Evolutionary conservation across 2,113 vertebrate genomes (phyloP), one percentile per base, ranked within the genome.

Genomic region (Rhabdomys dilectus): DNA sequence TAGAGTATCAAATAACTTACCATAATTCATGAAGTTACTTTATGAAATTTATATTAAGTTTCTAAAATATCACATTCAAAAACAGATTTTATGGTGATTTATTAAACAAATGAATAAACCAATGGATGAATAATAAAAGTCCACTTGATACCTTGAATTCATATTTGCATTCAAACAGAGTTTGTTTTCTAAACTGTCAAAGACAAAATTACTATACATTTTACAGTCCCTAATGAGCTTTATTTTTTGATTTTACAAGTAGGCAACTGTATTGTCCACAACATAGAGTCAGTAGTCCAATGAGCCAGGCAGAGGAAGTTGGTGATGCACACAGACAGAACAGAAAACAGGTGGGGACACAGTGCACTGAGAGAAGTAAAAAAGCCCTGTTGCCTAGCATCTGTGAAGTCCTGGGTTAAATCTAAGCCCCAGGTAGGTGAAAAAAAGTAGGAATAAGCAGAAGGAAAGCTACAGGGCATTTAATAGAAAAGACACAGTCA

Each of bases 151-250:
- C 34, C 15, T 53, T 93, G 29, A 89, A 84, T 87, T 87, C 17
- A 36, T 77, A n/a, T 81, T 76, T 48, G 26, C 22, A 72, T 96
- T 93, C 88, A 51, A 88, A 76, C 51, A n/a, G 80, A 24, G 85
- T 5, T 80, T 84, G 11, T 76, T 76, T 53, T 53, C 64, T 91
- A n/a, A 86, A 11, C 2, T 72, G 39, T 36, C 26, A 84, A 66
- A 84, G 12, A 90, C 29, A 90, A 94, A 73, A 84, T 90, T 94
- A 3, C 1, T n/a, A 36, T 68, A 84, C 64, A 64, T 45, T 51
- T 75, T 90, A 56, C 66, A 53, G 56, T 17, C 42, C 3, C 36
- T 68, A 62, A 29, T 45, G 51, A 8, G 7, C n/a, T 85, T 36
- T 76, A 62, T 16, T 64, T 84, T 84, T 81, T 72, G 1, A 19